Percentiles rank a stretch among this genome's conserved stretches.
Conservation (phyloP, 2,888 invertebrate genomes). For the Caenorhabditis sulstoni region DNA sequence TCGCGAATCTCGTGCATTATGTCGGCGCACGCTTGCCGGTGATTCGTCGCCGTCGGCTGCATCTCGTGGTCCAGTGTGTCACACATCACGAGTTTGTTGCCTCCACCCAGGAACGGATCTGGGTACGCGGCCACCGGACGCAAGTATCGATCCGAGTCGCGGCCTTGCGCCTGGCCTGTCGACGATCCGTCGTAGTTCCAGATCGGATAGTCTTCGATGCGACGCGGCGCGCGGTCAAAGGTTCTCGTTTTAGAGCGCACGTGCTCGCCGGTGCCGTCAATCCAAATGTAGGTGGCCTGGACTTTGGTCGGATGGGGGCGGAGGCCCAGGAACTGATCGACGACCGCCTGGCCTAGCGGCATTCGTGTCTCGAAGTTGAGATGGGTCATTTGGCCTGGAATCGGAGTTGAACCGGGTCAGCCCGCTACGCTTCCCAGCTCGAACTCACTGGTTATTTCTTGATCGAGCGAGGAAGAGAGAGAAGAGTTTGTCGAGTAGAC, state of each 20-base stretch:
- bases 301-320: slow-evolving; percentile 71
- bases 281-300: slow-evolving; percentile 91
- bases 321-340: slow-evolving; percentile 70
- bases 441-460: too few relatives aligned
- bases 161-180: slow-evolving; percentile 85
- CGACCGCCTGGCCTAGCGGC: slow-evolving; percentile 65
- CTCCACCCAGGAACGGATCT: slow-evolving; percentile 77
- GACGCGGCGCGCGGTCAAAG: slow-evolving; percentile 87
- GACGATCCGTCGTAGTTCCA: slow-evolving; percentile 98
- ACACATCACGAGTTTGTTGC: slow-evolving; percentile 74
- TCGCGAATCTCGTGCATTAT: slow-evolving; percentile 81
- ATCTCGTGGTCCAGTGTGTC: slow-evolving; percentile 89
- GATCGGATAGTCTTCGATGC: slow-evolving; percentile 86
- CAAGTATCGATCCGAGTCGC: slow-evolving; percentile 81
- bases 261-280: slow-evolving; percentile 94
- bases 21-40: slow-evolving; percentile 81
- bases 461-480: not conserved
- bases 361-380: slow-evolving; percentile 63
- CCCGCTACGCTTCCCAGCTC: too few relatives aligned
- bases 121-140: slow-evolving; percentile 72
- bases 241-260: slow-evolving; percentile 91
- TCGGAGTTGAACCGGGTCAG: not conserved
- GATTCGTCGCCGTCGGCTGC: slow-evolving; percentile 85
- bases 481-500: slow-evolving; percentile 3
- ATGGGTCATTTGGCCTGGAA: slow-evolving; percentile 57